Conservation (phyloP, 2,113 vertebrate species). For the Empidonax traillii region DNA sequence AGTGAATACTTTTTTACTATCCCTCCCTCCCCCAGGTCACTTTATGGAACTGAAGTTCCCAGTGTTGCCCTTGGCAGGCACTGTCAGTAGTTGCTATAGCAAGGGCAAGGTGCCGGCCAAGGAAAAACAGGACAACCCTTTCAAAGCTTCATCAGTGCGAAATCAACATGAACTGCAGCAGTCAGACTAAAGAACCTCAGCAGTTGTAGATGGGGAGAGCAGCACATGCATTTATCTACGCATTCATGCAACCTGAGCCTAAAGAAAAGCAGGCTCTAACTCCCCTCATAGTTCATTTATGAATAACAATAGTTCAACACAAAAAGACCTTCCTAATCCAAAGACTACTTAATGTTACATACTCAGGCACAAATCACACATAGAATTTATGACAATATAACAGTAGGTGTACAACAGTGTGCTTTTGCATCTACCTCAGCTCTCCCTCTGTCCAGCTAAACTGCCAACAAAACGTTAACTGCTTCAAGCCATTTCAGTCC, state of each 20-base stretch:
- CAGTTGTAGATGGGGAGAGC: background rate
- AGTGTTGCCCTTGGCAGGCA: conserved; percentile 20
- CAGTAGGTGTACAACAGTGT: accelerated
- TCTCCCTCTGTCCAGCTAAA: background rate
- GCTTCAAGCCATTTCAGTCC: background rate
- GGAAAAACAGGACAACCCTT: conserved; percentile 10
- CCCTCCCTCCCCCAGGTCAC: background rate
- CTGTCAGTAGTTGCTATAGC: background rate
- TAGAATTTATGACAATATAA: background rate
- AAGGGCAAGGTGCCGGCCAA: conserved; percentile 38
- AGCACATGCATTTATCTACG: background rate
- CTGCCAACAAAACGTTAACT: background rate
- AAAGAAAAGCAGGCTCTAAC: background rate
- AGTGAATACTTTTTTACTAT: accelerated
- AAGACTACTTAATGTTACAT: background rate
- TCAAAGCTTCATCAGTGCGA: conserved; percentile 17
- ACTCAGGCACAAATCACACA: background rate
- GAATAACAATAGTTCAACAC: background rate
- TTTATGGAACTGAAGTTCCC: background rate
- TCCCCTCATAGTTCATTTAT: background rate
- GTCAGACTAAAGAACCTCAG: background rate
- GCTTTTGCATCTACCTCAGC: background rate
- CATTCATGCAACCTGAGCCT: background rate
- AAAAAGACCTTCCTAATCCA: background rate
- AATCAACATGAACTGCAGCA: background rate